Evolutionary conservation across 2,888 invertebrate genomes (phyloP).

Genomic region (Drepanosiphum platanoidis): DNA sequence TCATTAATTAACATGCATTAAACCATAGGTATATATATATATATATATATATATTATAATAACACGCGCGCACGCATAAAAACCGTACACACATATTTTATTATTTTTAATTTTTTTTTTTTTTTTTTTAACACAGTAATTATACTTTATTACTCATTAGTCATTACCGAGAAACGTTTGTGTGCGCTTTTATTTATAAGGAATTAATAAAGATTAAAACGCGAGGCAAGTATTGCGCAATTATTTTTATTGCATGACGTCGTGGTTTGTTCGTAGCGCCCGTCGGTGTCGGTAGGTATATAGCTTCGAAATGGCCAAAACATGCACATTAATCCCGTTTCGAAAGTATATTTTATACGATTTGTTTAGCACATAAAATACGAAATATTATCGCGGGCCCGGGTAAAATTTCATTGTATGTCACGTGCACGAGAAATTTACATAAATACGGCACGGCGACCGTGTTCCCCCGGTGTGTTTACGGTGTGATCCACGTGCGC

Average conservation of each 20-base stretch:
- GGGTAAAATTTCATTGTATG: background rate
- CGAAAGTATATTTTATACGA: conserved; percentile 33
- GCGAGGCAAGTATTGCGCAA: conserved; percentile 28
- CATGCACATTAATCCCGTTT: conserved; percentile 39
- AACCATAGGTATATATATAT: background rate
- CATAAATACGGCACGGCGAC: conserved; percentile 14
- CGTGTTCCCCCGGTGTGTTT: conserved; percentile 9
- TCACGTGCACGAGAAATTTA: conserved; percentile 45
- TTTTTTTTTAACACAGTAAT: conserved; percentile 48
- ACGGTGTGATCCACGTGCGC: conserved; percentile 45
- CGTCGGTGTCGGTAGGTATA: background rate
- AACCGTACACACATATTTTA: background rate
- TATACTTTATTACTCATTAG: conserved; percentile 46
- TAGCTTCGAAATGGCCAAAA: conserved; percentile 37
- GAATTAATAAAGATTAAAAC: conserved; percentile 50
- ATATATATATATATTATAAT: no score
- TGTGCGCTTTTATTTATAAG: conserved; percentile 23
- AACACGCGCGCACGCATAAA: background rate
- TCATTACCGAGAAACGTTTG: conserved; percentile 47
- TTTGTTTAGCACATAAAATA: background rate
- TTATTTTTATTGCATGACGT: conserved; percentile 48
- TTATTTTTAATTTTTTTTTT: conserved; percentile 24
- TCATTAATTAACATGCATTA: conserved; percentile 43
- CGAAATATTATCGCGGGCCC: background rate
- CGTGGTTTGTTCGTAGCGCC: conserved; percentile 5